Base-by-base conservation (phyloP, 2,797 vertebrate species). In the Rhadinocentrus ornatus region DNA sequence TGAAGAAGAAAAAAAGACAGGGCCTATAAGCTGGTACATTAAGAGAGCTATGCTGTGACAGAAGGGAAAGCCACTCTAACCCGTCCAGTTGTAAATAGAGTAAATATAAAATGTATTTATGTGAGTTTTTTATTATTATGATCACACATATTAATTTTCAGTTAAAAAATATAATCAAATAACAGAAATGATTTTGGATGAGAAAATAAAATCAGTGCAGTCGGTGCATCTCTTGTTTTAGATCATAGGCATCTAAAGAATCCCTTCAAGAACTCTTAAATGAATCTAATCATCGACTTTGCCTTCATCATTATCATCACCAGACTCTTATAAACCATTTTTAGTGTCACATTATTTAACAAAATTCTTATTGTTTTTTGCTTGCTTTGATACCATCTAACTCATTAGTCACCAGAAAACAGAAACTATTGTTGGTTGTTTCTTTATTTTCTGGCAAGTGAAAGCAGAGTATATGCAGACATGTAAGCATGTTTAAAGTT, bases 331-430 rank as follows among this genome's bases (percentile, higher is more conserved):
- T 79, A 24, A 68, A 50, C 63, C 75, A 69, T 80, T 75, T 10
- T 81, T 62, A 70, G 56, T 62, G 57, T 82, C 83, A 77, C 76
- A 69, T 88, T 82, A 75, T 89, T 85, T 90, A 68, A 77, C 73
- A 81, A 83, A 83, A 71, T 80, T 68, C 82, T 52, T 34, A 52
- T 76, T 87, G 75, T 61, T 90, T 88, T 89, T 81, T 80, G 77
- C 90, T 87, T 89, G 90, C 85, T 90, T 89, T 88, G 69, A 81
- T 58, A 74, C 53, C 67, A 75, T 85, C 73, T 76, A 75, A 81
- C 34, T 73, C 75, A 73, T 75, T 20, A 83, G 67, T 70, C 65
- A 83, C 73, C 60, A 81, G 37, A 80, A 82, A 81, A 85, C 66
- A 71, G 54, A 73, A 81, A 61, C 26, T 81, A 69, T 56, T 75